Percentiles rank a stretch among this genome's conserved stretches.
Conservation (phyloP, 2,888 invertebrate species). For the Agrochola litura region DNA sequence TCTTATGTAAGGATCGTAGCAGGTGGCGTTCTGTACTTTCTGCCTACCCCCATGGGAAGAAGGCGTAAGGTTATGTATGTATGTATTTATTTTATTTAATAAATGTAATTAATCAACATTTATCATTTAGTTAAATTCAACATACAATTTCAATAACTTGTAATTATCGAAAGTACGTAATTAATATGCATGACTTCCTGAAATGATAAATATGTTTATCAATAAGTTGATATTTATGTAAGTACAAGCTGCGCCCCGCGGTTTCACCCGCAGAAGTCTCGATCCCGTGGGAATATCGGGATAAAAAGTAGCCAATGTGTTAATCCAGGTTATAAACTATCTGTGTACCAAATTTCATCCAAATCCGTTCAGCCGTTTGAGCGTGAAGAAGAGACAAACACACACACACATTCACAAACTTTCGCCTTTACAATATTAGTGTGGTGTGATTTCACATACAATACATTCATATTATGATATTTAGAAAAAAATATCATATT, state of each 20-base stretch:
- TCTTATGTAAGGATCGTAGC: not conserved
- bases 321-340: too few species aligned
- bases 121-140: slow-evolving; percentile 17
- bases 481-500: slow-evolving; percentile 5
- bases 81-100: not conserved
- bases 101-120: slow-evolving; percentile 20
- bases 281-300: too few species aligned
- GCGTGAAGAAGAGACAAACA: too few species aligned
- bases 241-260: too few species aligned
- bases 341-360: too few species aligned
- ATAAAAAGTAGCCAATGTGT: too few species aligned
- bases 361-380: too few species aligned
- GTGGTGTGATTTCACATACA: slow-evolving; percentile 20
- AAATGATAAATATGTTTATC: slow-evolving; percentile 38
- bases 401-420: too few species aligned
- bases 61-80: too few species aligned
- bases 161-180: slow-evolving; percentile 12
- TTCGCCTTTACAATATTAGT: too few species aligned
- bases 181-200: slow-evolving; percentile 34
- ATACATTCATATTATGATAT: not conserved
- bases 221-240: slow-evolving; percentile 22
- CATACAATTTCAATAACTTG: slow-evolving; percentile 16
- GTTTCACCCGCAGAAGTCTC: too few species aligned
- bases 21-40: not conserved
- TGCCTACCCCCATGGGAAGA: too few species aligned